Conservation (phyloP, 2,888 invertebrate genomes). For the Eristalis intricaria region DNA sequence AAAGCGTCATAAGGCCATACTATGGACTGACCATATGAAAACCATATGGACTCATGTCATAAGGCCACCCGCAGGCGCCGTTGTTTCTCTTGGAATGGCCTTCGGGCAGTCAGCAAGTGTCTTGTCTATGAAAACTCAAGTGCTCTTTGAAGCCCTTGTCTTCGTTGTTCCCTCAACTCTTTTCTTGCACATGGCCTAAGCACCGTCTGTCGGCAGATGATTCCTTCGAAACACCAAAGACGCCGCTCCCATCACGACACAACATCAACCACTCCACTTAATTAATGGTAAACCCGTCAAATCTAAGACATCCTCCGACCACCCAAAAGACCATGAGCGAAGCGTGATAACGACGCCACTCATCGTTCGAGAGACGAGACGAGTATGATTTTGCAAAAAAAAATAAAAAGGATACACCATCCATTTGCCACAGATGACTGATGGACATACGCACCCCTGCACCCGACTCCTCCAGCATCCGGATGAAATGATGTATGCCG, state of each 20-base stretch:
- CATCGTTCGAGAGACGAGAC: conserved; percentile 58
- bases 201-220: too few relatives aligned
- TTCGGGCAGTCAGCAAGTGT: too few relatives aligned
- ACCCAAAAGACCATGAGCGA: not conserved
- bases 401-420: conserved; percentile 34
- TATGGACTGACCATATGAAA: too few relatives aligned
- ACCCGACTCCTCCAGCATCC: not conserved
- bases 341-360: conserved; percentile 56
- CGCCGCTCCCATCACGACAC: not conserved
- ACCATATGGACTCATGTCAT: too few relatives aligned
- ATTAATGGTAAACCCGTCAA: conserved; percentile 56
- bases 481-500: conserved; percentile 50
- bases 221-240: too few relatives aligned
- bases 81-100: too few relatives aligned
- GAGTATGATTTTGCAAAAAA: conserved; percentile 64
- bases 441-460: conserved; percentile 42
- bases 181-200: too few relatives aligned
- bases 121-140: too few relatives aligned
- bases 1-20: too few relatives aligned
- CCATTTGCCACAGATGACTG: conserved; percentile 68
- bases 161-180: too few relatives aligned
- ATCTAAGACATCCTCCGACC: conserved; percentile 43
- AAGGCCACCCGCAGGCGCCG: too few relatives aligned
- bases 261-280: conserved; percentile 34
- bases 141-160: too few relatives aligned